phyloP scores from a whole-genome alignment of 2,797 vertebrate genomes.

The Aldrovandia affinis region DNA sequence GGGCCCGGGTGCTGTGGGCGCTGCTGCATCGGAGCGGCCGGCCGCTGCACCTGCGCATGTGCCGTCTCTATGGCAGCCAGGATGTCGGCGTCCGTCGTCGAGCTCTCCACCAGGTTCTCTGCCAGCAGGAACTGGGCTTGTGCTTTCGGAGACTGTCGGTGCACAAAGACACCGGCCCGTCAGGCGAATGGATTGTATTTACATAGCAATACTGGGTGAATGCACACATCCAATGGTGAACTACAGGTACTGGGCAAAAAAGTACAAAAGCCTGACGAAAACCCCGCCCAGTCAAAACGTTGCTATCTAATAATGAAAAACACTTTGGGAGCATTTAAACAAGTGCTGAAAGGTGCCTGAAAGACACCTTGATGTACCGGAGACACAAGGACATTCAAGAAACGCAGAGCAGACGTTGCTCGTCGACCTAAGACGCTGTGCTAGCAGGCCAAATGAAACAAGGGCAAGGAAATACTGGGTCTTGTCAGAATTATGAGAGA shows the following conservation, averaged over 20 bases:
- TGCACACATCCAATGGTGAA: too few relatives aligned
- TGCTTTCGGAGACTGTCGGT: slow-evolving; percentile 74
- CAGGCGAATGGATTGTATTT: not conserved
- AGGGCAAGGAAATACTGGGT: not conserved
- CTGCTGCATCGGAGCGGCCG: slow-evolving; percentile 44
- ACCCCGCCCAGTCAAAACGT: too few relatives aligned
- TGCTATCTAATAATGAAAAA: too few relatives aligned
- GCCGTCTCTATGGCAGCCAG: slow-evolving; percentile 63
- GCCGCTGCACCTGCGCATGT: slow-evolving; percentile 54
- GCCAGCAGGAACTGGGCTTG: slow-evolving; percentile 68
- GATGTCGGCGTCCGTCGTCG: slow-evolving; percentile 61
- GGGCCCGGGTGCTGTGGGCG: slow-evolving; percentile 22
- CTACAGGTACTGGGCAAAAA: too few relatives aligned
- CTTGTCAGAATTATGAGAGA: not conserved
- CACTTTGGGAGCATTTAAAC: too few relatives aligned
- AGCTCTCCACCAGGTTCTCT: slow-evolving; percentile 64
- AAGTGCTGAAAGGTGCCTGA: too few relatives aligned
- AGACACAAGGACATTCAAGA: not conserved
- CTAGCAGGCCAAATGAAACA: too few relatives aligned
- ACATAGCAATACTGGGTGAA: too few relatives aligned
- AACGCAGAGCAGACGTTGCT: not conserved
- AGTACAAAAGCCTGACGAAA: too few relatives aligned
- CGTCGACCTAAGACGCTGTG: not conserved
- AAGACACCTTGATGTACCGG: too few relatives aligned
- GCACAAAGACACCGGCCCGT: not conserved